A percentile compares a stretch with the other conserved stretches of the same genome.
Evolutionary conservation across 2,113 vertebrate genomes (phyloP).

Genomic region (Sprattus sprattus): DNA sequence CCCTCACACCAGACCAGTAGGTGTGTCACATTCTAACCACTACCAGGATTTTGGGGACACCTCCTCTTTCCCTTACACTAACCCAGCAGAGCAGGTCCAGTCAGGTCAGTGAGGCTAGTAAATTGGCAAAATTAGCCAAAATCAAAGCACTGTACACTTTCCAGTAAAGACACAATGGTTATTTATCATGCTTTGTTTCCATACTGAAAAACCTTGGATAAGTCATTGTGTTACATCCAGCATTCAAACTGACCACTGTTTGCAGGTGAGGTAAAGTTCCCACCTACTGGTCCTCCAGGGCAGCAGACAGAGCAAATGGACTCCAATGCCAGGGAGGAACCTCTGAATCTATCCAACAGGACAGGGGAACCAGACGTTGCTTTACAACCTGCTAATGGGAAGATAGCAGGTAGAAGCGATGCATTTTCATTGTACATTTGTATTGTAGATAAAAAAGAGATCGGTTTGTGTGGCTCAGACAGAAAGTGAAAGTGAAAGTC

Average conservation of each 20-base stretch:
- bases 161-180: background rate
- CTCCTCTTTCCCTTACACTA: background rate
- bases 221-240: background rate
- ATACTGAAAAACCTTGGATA: background rate
- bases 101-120: slow-evolving; percentile 33
- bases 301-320: background rate
- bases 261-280: background rate
- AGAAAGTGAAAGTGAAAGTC: background rate
- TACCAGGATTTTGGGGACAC: slow-evolving; percentile 19
- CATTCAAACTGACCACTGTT: background rate
- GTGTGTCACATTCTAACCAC: background rate
- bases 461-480: background rate
- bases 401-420: slow-evolving; percentile 64
- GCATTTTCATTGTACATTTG: background rate
- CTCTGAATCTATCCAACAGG: slow-evolving; percentile 70
- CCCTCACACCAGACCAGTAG: slow-evolving; percentile 24
- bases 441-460: background rate
- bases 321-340: slow-evolving; percentile 50
- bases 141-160: background rate
- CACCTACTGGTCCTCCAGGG: background rate
- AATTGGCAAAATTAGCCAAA: too few species aligned
- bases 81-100: slow-evolving; percentile 20
- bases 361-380: slow-evolving; percentile 40
- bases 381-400: slow-evolving; percentile 55
- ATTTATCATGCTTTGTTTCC: background rate